phyloP scores from a whole-genome alignment of 2,888 invertebrate genomes.

The Tethea ocularis region DNA sequence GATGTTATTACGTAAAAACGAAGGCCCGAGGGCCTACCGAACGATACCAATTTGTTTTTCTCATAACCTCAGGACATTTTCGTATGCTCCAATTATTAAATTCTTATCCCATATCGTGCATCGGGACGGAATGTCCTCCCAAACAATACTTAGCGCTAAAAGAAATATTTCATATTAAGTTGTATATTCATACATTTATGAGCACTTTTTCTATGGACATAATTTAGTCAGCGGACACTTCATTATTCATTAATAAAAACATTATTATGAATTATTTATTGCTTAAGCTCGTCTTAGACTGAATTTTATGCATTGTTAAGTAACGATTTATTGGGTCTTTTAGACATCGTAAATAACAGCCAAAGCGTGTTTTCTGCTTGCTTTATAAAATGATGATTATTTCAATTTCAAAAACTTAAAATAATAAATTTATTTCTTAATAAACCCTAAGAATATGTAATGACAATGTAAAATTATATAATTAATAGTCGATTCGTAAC shows the following conservation, averaged over 20 bases:
- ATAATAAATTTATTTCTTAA: constrained; percentile 24
- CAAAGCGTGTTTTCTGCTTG: constrained; percentile 12
- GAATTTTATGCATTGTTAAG: constrained; percentile 58
- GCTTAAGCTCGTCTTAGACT: constrained; percentile 30
- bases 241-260: constrained; percentile 76
- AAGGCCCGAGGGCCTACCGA: constrained; percentile 46
- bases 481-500: constrained; percentile 24
- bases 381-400: neutral
- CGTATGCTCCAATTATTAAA: constrained; percentile 72
- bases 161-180: constrained; percentile 75
- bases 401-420: neutral
- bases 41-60: constrained; percentile 67
- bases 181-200: constrained; percentile 44
- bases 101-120: constrained; percentile 60
- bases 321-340: constrained; percentile 63
- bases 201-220: constrained; percentile 44
- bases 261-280: constrained; percentile 71
- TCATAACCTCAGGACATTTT: constrained; percentile 51
- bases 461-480: neutral
- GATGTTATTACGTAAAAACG: constrained; percentile 23
- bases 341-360: constrained; percentile 53
- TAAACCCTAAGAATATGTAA: constrained; percentile 1
- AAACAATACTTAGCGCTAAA: constrained; percentile 65
- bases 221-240: constrained; percentile 49
- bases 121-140: constrained; percentile 48